Conservation (phyloP, 2,888 invertebrate species). For the Holacanthella duospinosa region DNA sequence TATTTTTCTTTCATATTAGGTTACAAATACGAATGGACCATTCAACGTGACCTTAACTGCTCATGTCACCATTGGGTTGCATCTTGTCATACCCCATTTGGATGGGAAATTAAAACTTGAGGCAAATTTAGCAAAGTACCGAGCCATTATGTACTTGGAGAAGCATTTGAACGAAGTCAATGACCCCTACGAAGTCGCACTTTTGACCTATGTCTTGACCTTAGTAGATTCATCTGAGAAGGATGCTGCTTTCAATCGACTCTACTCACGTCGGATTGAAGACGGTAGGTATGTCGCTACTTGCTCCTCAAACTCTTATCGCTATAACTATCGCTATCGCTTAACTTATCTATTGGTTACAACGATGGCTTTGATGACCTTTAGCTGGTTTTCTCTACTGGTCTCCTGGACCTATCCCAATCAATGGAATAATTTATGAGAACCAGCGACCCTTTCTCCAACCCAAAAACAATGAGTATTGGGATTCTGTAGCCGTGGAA, state of each 20-base stretch:
- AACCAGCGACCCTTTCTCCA: conserved; percentile 43
- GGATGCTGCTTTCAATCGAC: conserved; percentile 40
- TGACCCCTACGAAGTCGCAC: conserved; percentile 46
- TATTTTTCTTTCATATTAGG: too few relatives aligned
- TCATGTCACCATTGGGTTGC: conserved; percentile 46
- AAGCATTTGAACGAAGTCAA: conserved; percentile 38
- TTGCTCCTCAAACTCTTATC: neutral
- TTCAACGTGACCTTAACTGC: conserved; percentile 45
- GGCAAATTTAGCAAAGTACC: conserved; percentile 39
- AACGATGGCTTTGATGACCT: neutral
- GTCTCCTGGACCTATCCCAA: conserved; percentile 40
- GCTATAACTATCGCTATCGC: neutral
- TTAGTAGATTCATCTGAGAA: conserved; percentile 42
- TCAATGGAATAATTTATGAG: conserved; percentile 40
- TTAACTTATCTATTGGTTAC: neutral
- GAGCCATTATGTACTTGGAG: conserved; percentile 42
- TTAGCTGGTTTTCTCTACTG: conserved; percentile 44
- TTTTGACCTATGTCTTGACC: conserved; percentile 46
- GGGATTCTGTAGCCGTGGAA: conserved; percentile 47
- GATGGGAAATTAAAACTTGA: conserved; percentile 40
- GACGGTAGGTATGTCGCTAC: conserved; percentile 37
- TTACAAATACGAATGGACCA: conserved; percentile 26
- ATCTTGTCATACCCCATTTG: conserved; percentile 39
- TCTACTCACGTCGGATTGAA: conserved; percentile 39
- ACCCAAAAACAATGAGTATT: conserved; percentile 43